These are phyloP conservation scores for Illadopsis cleaveri DNA, from an alignment of 2,113 vertebrate genomes.

Conservation along the genomic window DNA sequence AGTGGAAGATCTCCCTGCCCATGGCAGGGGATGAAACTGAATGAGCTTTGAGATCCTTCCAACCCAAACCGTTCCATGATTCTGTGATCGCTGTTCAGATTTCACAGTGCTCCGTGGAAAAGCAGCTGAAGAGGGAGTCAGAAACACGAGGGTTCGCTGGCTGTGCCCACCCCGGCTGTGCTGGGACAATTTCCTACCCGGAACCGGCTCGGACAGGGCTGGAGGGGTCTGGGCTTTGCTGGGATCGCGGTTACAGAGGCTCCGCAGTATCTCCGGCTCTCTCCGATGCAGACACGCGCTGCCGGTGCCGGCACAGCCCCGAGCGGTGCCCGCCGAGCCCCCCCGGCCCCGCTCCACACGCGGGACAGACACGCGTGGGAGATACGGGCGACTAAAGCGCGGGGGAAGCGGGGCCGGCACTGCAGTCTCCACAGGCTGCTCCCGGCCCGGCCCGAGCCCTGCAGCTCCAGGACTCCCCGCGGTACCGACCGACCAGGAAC, in stretches of 20 bases:
- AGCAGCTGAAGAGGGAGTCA: not conserved
- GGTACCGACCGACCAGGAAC: not conserved
- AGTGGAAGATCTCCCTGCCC: not conserved
- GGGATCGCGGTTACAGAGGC: not conserved
- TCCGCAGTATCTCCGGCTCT: not conserved
- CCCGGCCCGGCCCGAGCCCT: not conserved
- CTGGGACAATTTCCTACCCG: not conserved
- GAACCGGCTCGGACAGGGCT: not conserved
- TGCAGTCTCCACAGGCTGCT: not conserved
- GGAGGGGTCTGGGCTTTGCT: not conserved
- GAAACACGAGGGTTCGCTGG: not conserved
- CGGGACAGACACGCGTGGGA: not conserved
- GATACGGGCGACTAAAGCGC: not conserved
- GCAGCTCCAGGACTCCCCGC: not conserved
- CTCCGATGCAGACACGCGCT: not conserved
- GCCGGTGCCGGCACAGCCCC: not conserved
- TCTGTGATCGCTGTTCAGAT: not conserved
- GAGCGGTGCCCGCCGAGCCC: not conserved
- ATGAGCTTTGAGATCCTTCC: not conserved
- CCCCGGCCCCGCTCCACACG: not conserved
- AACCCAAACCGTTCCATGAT: not conserved
- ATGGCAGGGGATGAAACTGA: not conserved
- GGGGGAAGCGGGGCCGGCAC: not conserved
- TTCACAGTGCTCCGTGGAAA: not conserved
- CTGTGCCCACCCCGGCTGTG: not conserved